phyloP scores from a whole-genome alignment of 2,113 vertebrate species.

The Muscicapa adusta region DNA sequence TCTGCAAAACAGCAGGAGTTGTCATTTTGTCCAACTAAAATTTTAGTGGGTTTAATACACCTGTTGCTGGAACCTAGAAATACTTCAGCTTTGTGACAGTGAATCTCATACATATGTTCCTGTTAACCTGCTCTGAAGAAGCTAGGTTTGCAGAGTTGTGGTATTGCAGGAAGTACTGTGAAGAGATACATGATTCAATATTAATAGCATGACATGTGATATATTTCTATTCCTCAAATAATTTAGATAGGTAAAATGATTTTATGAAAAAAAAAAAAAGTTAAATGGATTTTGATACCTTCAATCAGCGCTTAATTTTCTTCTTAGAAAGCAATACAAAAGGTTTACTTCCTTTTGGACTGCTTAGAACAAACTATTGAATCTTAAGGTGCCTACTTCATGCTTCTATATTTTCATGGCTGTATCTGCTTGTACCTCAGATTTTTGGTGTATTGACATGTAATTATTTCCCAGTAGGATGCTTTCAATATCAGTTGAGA shows the following conservation, averaged over 20 bases:
- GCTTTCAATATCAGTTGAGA: background rate
- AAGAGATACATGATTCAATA: background rate
- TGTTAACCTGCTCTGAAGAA: background rate
- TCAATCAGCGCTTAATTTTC: background rate
- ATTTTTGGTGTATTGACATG: background rate
- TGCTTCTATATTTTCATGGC: background rate
- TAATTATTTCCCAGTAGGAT: background rate
- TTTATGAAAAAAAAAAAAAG: background rate
- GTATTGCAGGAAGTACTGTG: background rate
- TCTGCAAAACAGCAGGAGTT: background rate
- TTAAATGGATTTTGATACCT: background rate
- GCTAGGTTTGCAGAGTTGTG: background rate
- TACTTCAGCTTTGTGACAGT: background rate
- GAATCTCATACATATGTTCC: background rate
- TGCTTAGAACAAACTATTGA: background rate
- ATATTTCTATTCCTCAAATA: background rate
- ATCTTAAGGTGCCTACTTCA: background rate
- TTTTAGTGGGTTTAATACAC: background rate
- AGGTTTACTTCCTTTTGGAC: background rate
- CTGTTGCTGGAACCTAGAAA: background rate
- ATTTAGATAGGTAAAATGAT: background rate
- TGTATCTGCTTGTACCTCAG: background rate
- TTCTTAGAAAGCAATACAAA: background rate
- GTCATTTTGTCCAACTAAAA: background rate
- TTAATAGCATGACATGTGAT: background rate